Conservation (phyloP, 2,113 vertebrate genomes). For the Baryphthengus martii region DNA sequence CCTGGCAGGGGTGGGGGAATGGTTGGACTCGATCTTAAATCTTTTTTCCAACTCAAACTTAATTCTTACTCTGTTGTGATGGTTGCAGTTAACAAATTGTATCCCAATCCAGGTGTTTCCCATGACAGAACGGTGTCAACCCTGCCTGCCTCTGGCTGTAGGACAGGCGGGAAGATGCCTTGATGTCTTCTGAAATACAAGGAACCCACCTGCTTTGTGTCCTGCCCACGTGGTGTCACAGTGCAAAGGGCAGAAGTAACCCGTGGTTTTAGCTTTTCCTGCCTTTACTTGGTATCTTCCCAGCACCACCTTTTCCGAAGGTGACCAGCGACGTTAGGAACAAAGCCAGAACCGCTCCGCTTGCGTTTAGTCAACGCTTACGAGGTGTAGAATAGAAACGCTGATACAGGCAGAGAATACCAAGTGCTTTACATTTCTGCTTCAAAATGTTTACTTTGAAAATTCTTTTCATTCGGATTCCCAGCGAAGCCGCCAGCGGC, state of each 20-base stretch:
- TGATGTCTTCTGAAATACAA: not conserved
- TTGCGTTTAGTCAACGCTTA: not conserved
- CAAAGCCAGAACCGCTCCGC: rapidly evolving
- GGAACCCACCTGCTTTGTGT: not conserved
- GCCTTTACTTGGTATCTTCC: not conserved
- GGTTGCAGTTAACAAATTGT: not conserved
- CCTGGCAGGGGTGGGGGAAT: too few species aligned
- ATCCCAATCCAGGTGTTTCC: not conserved
- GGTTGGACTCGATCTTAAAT: too few species aligned
- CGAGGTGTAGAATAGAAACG: not conserved
- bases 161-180: rapidly evolving
- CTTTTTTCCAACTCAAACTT: too few species aligned
- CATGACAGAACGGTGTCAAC: too few species aligned
- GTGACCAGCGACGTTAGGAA: rapidly evolving
- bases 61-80: not conserved
- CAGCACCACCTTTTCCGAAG: not conserved
- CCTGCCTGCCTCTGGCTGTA: not conserved
- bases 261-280: not conserved
- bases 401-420: not conserved
- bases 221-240: not conserved
- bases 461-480: not conserved
- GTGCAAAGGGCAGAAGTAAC: not conserved
- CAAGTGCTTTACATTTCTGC: not conserved
- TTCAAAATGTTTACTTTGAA: not conserved
- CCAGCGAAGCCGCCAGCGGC: not conserved